Base-by-base conservation (phyloP, 2,888 invertebrate genomes). In the Nymphalis c-album region DNA sequence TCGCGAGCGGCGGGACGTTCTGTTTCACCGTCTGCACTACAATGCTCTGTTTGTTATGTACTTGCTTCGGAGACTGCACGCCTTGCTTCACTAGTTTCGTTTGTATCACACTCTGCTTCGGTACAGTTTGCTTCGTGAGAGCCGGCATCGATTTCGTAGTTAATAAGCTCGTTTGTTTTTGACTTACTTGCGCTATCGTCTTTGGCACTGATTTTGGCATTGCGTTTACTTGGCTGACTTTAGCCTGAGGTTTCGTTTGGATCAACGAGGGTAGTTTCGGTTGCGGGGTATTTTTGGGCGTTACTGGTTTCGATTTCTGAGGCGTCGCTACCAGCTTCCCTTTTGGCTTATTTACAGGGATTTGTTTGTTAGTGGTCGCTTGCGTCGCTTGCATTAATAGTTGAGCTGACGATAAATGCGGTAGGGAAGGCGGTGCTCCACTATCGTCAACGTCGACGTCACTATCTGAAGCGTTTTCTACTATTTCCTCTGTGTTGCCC, bases 371-470 rank as follows among this genome's bases (percentile, higher is more conserved):
- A n/a, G 73, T 71, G 13, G 75, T 69, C 17, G 82, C 79, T 62
- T 83, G 85, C 1, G 87, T 86, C 40, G 85, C 89, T 69, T 87
- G 88, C 85, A 88, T 87, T 1, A 91, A 82, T 0, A 91, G 82
- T 63, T 90, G 90, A 0, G 91, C 91, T 1, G 88, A 90, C 0
- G 91, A 89, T 0, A 90, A 78, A 18, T 83, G 85, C 0, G 85
- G 79, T 3, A 76, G 70, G 1, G 81, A 63, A 0, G 83, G 26
- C 0, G 81, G 73, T 0, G 76, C 70, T 2, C 81, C 78, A 22
- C 81, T 85, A 69, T 90, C 91, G 70, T 91, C 91, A 0, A 91
- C 90, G 70, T 91, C 92, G 0, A 92, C 91, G 75, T 92, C 92
- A 60, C 89, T 91, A 74, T 92, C 91, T 0, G 91, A 91, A 0